These are phyloP conservation scores for Ceratina australensis DNA, from an alignment of 1,140 invertebrate genomes.

Conservation along the genomic window DNA sequence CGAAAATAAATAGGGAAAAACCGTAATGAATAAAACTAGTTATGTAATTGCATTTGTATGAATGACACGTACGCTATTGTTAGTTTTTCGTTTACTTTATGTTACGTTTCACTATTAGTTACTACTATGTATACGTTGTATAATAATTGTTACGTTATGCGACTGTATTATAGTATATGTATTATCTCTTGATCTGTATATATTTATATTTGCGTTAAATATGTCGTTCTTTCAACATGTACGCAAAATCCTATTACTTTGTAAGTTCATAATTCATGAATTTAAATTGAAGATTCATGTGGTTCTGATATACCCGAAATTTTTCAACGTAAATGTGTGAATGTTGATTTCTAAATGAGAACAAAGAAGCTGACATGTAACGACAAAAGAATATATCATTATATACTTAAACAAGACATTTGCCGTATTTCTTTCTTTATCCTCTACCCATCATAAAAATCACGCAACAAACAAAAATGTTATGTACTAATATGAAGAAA, in stretches of 20 bases:
- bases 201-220: conserved; percentile 52
- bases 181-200: conserved; percentile 60
- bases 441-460: background rate
- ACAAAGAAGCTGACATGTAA: conserved; percentile 34
- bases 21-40: conserved; percentile 1
- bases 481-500: background rate
- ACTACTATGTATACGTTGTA: conserved; percentile 57
- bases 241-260: conserved; percentile 51
- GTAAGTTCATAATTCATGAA: conserved; percentile 33
- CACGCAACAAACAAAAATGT: background rate
- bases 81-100: conserved; percentile 48
- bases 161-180: conserved; percentile 62
- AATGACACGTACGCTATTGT: conserved; percentile 41
- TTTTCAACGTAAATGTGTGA: conserved; percentile 11
- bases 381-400: conserved; percentile 39
- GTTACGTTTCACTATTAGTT: conserved; percentile 56
- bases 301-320: background rate
- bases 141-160: conserved; percentile 62
- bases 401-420: conserved; percentile 30
- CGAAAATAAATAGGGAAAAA: conserved; percentile 8
- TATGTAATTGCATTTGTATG: conserved; percentile 16
- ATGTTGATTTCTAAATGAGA: conserved; percentile 36
- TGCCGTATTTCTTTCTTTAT: background rate
- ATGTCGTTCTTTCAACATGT: background rate
- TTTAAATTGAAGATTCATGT: conserved; percentile 10